Evolutionary conservation across 1,140 invertebrate genomes (phyloP).

Genomic region (Drosophila albomicans): DNA sequence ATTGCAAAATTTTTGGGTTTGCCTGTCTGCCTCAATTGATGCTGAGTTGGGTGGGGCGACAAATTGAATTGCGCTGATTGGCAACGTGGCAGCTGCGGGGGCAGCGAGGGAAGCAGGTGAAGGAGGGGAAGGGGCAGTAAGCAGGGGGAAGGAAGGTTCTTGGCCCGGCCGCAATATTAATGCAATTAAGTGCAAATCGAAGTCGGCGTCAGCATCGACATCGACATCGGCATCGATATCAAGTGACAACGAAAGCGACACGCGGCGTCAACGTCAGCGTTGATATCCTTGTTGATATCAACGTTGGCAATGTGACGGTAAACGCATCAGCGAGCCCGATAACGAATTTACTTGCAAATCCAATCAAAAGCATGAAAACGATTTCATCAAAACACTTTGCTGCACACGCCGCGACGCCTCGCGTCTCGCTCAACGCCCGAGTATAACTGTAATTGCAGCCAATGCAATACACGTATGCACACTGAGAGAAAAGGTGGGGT

Average conservation of each 20-base stretch:
- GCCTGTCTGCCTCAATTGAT: constrained; percentile 40
- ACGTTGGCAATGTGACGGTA: constrained; percentile 47
- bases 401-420: constrained; percentile 24
- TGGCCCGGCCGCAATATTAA: constrained; percentile 64
- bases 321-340: constrained; percentile 68
- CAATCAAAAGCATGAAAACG: constrained; percentile 73
- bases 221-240: constrained; percentile 34
- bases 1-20: constrained; percentile 56
- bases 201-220: constrained; percentile 36
- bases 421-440: neutral
- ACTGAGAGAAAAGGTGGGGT: neutral
- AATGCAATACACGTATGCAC: constrained; percentile 3
- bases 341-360: constrained; percentile 73
- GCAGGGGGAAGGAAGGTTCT: constrained; percentile 38
- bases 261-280: constrained; percentile 1
- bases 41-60: constrained; percentile 37
- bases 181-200: constrained; percentile 77
- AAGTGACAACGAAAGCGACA: neutral
- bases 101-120: neutral
- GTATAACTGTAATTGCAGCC: constrained; percentile 6
- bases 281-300: constrained; percentile 22
- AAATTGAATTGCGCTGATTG: constrained; percentile 79
- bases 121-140: neutral
- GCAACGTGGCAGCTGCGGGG: constrained; percentile 20
- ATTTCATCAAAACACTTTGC: constrained; percentile 52